These are phyloP conservation scores for Mesorhabditis belari DNA, from an alignment of 2,888 invertebrate species.

Conservation along the genomic window DNA sequence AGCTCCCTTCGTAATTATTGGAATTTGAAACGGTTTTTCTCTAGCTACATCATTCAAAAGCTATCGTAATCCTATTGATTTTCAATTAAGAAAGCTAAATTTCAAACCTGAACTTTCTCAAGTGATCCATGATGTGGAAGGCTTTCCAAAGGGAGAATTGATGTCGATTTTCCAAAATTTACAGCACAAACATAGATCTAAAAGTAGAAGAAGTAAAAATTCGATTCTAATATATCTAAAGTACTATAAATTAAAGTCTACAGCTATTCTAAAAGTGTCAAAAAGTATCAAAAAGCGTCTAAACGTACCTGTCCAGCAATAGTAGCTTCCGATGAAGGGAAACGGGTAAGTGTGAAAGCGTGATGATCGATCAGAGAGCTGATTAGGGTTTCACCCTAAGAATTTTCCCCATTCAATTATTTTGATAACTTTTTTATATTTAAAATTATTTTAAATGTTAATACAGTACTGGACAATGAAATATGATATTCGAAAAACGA, in stretches of 20 bases:
- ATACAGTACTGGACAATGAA: too few species aligned
- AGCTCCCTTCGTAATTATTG: too few species aligned
- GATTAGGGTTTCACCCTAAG: slow-evolving; percentile 22
- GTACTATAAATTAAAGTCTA: too few species aligned
- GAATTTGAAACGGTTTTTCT: too few species aligned
- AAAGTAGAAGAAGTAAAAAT: neutral
- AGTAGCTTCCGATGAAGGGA: too few species aligned
- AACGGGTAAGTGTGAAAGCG: slow-evolving; percentile 42
- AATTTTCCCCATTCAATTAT: neutral
- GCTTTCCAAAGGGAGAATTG: slow-evolving; percentile 25
- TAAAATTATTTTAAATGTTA: too few species aligned
- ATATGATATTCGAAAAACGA: too few species aligned
- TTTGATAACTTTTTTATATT: neutral
- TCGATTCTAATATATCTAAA: neutral
- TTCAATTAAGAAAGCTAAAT: too few species aligned
- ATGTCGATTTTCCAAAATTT: slow-evolving; percentile 28
- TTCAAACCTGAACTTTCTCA: slow-evolving; percentile 12
- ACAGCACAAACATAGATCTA: slow-evolving; percentile 39
- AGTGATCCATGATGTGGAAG: slow-evolving; percentile 24
- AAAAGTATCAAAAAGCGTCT: slow-evolving; percentile 19
- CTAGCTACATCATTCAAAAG: too few species aligned
- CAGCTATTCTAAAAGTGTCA: too few species aligned
- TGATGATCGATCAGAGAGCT: slow-evolving; percentile 12
- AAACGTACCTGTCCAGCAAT: too few species aligned
- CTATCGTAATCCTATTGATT: too few species aligned